phyloP scores from a whole-genome alignment of 2,113 vertebrate genomes.

The Tricholaema leucomelas region DNA sequence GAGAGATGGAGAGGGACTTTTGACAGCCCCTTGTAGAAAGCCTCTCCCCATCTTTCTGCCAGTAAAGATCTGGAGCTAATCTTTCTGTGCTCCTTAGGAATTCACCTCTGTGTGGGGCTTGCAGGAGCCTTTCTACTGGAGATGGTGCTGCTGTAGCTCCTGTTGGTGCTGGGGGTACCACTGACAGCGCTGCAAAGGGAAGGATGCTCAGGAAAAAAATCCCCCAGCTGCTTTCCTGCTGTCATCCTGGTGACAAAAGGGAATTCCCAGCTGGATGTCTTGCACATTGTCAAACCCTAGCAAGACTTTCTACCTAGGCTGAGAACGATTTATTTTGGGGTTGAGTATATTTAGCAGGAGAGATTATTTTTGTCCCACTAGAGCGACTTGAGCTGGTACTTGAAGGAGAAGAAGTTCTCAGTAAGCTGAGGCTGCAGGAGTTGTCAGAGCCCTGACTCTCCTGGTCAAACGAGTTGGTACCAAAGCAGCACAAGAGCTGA shows the following conservation, averaged over 20 bases:
- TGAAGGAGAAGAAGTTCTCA: neutral
- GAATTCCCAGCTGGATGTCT: conserved; percentile 24
- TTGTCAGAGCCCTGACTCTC: neutral
- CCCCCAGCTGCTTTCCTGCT: neutral
- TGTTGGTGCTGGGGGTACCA: neutral
- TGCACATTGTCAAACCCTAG: neutral
- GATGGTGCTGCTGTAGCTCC: accelerated
- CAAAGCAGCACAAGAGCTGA: neutral
- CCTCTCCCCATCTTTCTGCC: neutral
- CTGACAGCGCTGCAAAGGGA: neutral
- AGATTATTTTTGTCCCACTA: neutral
- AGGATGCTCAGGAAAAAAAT: neutral
- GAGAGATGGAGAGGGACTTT: too few relatives aligned
- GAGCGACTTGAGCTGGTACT: neutral
- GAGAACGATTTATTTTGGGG: neutral
- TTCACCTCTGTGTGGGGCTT: neutral
- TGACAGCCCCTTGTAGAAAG: too few relatives aligned
- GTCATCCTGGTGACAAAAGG: neutral
- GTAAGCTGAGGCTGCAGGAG: neutral
- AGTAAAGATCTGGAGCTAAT: accelerated
- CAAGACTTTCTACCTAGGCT: neutral
- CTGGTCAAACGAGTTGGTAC: neutral
- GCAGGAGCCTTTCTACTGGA: neutral
- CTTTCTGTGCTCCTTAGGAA: accelerated
- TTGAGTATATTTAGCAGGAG: neutral